A percentile compares a stretch with the other conserved stretches of the same genome.
These are phyloP conservation scores for Hippasteria phrygiana DNA, from an alignment of 53 echinoderm and acorn worm genomes.

Conservation along the genomic window DNA sequence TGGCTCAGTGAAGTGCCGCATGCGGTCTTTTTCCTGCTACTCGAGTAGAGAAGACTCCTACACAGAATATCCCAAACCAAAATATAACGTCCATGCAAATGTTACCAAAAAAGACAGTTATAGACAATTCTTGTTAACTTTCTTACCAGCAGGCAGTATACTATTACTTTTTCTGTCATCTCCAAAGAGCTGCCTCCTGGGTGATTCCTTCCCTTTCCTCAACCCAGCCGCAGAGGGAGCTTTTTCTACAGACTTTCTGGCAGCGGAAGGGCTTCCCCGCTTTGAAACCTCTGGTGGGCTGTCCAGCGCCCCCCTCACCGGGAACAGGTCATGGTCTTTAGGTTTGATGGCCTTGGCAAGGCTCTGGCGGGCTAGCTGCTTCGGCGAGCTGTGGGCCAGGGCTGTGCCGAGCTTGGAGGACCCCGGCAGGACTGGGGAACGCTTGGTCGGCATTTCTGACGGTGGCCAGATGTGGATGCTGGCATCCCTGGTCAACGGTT, in stretches of 20 bases:
- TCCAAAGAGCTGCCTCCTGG: slow-evolving; percentile 27
- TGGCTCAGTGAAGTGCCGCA: too few species aligned
- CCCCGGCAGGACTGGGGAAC: neutral
- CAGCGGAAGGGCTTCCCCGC: neutral
- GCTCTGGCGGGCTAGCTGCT: slow-evolving; percentile 51
- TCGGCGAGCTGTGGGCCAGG: slow-evolving; percentile 10
- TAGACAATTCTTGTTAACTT: too few species aligned
- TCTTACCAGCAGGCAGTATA: neutral
- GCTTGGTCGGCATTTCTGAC: slow-evolving; percentile 27
- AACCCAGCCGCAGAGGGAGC: neutral
- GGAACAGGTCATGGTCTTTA: slow-evolving; percentile 38
- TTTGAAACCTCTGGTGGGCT: neutral
- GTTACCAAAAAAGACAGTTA: too few species aligned
- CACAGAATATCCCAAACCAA: too few species aligned
- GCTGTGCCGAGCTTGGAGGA: slow-evolving; percentile 34
- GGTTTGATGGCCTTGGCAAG: slow-evolving; percentile 68
- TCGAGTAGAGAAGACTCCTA: too few species aligned
- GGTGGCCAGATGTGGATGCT: slow-evolving; percentile 80
- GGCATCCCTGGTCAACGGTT: slow-evolving; percentile 34
- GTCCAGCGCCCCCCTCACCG: slow-evolving; percentile 5
- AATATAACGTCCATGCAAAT: too few species aligned
- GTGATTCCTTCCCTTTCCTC: slow-evolving; percentile 26
- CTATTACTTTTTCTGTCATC: neutral
- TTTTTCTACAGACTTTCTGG: neutral
- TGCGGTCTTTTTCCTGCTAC: too few species aligned